Conservation (phyloP, 2,888 invertebrate genomes). For the Periphyllus acericola region DNA sequence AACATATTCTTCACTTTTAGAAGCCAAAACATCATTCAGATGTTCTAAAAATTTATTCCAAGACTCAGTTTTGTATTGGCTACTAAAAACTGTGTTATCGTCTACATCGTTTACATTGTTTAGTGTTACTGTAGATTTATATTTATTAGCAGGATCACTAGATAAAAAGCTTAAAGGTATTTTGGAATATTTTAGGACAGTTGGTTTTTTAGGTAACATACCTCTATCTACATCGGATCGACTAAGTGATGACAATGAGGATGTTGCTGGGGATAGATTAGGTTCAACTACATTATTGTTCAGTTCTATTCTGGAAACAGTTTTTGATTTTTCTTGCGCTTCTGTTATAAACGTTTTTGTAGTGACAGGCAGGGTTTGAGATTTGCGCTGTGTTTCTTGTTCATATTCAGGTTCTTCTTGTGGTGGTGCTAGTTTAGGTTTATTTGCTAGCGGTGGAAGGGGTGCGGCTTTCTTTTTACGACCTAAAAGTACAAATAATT, state of each 20-base stretch:
- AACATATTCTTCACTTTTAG: slow-evolving; percentile 69
- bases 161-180: slow-evolving; percentile 57
- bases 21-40: slow-evolving; percentile 70
- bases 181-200: slow-evolving; percentile 63
- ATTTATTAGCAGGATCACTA: background rate
- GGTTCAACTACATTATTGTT: slow-evolving; percentile 56
- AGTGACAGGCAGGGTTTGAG: slow-evolving; percentile 59
- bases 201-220: slow-evolving; percentile 38
- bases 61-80: slow-evolving; percentile 64
- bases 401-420: slow-evolving; percentile 60
- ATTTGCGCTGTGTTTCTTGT: slow-evolving; percentile 36
- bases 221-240: slow-evolving; percentile 62
- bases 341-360: slow-evolving; percentile 37
- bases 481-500: slow-evolving; percentile 66
- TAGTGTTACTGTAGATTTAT: slow-evolving; percentile 9
- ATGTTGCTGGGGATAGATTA: slow-evolving; percentile 54
- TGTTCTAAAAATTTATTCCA: slow-evolving; percentile 70
- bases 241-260: slow-evolving; percentile 61
- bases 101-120: background rate
- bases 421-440: slow-evolving; percentile 61
- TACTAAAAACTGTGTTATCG: background rate
- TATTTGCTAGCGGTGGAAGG: slow-evolving; percentile 68
- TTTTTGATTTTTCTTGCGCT: slow-evolving; percentile 60
- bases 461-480: slow-evolving; percentile 73
- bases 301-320: slow-evolving; percentile 61